A percentile compares a stretch with the other conserved stretches of the same genome.
These are phyloP conservation scores for Garra rufa DNA, from an alignment of 2,113 vertebrate species.

Conservation along the genomic window DNA sequence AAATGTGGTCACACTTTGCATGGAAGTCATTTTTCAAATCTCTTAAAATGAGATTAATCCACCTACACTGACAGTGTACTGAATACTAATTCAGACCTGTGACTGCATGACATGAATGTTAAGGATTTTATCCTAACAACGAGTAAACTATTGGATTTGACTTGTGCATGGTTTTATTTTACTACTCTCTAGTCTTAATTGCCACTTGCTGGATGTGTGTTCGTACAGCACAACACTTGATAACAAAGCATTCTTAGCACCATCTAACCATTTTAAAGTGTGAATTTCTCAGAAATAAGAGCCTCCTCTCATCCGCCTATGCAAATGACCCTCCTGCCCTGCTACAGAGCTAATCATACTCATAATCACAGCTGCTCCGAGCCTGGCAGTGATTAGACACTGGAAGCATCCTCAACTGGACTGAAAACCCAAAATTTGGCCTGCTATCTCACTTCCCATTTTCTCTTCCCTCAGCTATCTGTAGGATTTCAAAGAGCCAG, in stretches of 20 bases:
- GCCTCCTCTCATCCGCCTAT: neutral
- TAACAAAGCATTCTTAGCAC: neutral
- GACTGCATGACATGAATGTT: neutral
- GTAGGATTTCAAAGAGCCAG: neutral
- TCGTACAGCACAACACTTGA: neutral
- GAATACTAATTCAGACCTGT: neutral
- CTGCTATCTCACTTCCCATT: neutral
- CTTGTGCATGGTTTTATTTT: neutral
- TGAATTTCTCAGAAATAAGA: neutral
- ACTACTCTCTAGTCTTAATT: neutral
- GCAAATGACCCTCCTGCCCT: slow-evolving; percentile 9
- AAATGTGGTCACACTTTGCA: neutral
- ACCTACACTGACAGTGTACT: neutral
- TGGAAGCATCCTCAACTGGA: neutral
- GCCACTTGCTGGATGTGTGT: neutral
- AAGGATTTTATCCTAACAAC: neutral
- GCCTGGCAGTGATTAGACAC: slow-evolving; percentile 5
- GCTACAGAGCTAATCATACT: neutral
- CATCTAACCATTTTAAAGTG: neutral
- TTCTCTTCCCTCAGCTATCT: neutral
- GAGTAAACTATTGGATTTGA: neutral
- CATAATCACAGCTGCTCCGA: neutral
- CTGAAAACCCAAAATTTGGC: neutral
- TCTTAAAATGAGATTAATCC: neutral
- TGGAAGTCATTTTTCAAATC: neutral